Evolutionary conservation across 2,797 vertebrate species (phyloP).

Genomic region (Tapirus indicus): DNA sequence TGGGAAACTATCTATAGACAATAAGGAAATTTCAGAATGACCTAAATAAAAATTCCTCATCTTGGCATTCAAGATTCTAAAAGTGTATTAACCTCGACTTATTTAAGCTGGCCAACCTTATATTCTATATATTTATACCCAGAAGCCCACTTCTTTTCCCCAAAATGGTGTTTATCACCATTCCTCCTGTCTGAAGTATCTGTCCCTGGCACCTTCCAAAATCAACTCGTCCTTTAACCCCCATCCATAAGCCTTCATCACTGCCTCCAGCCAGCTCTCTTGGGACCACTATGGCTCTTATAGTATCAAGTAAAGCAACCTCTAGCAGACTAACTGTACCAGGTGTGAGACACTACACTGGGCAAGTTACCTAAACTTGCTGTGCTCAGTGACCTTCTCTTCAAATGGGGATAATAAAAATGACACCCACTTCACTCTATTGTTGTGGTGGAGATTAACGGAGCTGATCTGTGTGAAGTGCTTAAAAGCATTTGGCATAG

Average conservation of each 20-base stretch:
- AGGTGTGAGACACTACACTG: background rate
- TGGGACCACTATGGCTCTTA: background rate
- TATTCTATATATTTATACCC: background rate
- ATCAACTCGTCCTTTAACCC: background rate
- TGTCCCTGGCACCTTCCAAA: background rate
- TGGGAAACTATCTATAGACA: background rate
- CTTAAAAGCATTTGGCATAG: background rate
- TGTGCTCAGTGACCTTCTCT: background rate
- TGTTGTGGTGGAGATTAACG: background rate
- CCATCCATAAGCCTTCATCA: too few species aligned
- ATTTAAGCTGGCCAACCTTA: background rate
- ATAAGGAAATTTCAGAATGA: background rate
- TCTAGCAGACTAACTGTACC: background rate
- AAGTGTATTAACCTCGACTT: background rate
- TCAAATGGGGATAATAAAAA: background rate
- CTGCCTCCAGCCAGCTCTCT: background rate
- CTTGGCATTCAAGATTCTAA: background rate
- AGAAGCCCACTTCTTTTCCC: background rate
- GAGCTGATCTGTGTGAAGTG: background rate
- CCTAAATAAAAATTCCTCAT: background rate
- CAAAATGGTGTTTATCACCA: too few species aligned
- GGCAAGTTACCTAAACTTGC: background rate
- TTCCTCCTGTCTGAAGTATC: background rate
- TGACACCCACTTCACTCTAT: background rate
- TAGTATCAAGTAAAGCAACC: accelerated